Evolutionary conservation across 2,888 invertebrate genomes (phyloP).

Genomic region (Palloptera scutellata): DNA sequence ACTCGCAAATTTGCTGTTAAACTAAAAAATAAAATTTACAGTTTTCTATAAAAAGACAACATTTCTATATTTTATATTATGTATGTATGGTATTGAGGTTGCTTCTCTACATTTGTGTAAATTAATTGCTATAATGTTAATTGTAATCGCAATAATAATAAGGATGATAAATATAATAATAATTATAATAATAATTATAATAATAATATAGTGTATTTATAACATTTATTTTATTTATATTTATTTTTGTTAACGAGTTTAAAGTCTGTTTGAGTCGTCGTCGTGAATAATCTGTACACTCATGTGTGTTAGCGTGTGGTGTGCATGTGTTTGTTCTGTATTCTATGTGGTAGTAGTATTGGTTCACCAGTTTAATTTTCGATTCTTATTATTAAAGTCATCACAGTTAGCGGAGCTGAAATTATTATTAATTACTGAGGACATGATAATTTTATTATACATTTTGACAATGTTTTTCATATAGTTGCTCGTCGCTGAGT

Average conservation of each 20-base stretch:
- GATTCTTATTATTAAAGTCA: slow-evolving; percentile 64
- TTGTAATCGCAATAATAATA: slow-evolving; percentile 20
- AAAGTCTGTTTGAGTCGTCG: slow-evolving; percentile 27
- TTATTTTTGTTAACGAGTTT: slow-evolving; percentile 23
- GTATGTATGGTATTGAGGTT: slow-evolving; percentile 33
- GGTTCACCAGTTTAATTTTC: slow-evolving; percentile 48
- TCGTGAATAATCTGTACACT: slow-evolving; percentile 30
- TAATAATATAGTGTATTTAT: slow-evolving; percentile 22
- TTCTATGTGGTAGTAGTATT: slow-evolving; percentile 41
- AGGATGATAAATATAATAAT: neutral
- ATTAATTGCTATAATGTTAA: slow-evolving; percentile 22
- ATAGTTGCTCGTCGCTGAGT: slow-evolving; percentile 36
- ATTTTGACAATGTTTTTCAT: slow-evolving; percentile 27
- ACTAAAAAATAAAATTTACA: slow-evolving; percentile 42
- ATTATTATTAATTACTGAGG: slow-evolving; percentile 61
- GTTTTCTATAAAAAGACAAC: slow-evolving; percentile 48
- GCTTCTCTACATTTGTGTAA: slow-evolving; percentile 23
- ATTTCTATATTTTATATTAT: slow-evolving; percentile 23
- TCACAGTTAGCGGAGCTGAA: slow-evolving; percentile 66
- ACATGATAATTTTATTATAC: slow-evolving; percentile 48
- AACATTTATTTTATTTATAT: slow-evolving; percentile 29
- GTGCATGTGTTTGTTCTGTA: slow-evolving; percentile 26
- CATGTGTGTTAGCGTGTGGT: slow-evolving; percentile 23
- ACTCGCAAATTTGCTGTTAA: slow-evolving; percentile 53
- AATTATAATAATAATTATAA: slow-evolving; percentile 16